Percentiles rank a stretch among this genome's conserved stretches.
Evolutionary conservation across 2,113 vertebrate species (phyloP).

Genomic region (Elanus axillaris): DNA sequence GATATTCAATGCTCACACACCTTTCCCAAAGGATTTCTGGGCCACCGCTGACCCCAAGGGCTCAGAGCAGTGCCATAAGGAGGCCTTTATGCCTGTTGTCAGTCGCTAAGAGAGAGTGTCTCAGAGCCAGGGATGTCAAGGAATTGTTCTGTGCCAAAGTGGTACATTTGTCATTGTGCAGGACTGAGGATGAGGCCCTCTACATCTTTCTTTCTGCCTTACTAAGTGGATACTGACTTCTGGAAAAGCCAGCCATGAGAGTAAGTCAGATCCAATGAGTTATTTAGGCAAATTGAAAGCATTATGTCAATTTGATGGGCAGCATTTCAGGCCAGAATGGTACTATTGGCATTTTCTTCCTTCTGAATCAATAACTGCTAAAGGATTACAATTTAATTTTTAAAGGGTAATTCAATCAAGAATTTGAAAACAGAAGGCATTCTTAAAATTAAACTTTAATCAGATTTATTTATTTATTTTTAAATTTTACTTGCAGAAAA

Average conservation of each 20-base stretch:
- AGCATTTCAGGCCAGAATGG: constrained; percentile 8
- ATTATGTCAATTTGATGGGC: constrained; percentile 46
- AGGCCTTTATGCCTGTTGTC: background rate
- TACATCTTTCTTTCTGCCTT: background rate
- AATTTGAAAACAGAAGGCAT: constrained; percentile 32
- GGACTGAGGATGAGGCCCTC: rapidly evolving
- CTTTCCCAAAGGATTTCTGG: background rate
- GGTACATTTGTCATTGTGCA: background rate
- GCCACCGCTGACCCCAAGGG: background rate
- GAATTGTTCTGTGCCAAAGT: background rate
- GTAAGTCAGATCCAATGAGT: background rate
- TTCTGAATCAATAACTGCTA: constrained; percentile 48
- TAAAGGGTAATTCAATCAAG: constrained; percentile 65
- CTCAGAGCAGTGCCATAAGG: background rate
- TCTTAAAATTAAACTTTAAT: constrained; percentile 58
- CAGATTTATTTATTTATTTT: background rate
- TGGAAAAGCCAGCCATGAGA: background rate
- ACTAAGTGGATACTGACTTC: background rate
- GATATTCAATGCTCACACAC: background rate
- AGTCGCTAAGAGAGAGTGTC: background rate
- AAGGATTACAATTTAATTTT: constrained; percentile 59
- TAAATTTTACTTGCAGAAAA: background rate
- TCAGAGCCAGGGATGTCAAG: background rate
- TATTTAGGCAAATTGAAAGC: constrained; percentile 30
- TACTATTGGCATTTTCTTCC: constrained; percentile 46